A percentile compares a stretch with the other conserved stretches of the same genome.
phyloP scores from a whole-genome alignment of 2,888 invertebrate genomes.

The Pseudolycoriella hygida region DNA sequence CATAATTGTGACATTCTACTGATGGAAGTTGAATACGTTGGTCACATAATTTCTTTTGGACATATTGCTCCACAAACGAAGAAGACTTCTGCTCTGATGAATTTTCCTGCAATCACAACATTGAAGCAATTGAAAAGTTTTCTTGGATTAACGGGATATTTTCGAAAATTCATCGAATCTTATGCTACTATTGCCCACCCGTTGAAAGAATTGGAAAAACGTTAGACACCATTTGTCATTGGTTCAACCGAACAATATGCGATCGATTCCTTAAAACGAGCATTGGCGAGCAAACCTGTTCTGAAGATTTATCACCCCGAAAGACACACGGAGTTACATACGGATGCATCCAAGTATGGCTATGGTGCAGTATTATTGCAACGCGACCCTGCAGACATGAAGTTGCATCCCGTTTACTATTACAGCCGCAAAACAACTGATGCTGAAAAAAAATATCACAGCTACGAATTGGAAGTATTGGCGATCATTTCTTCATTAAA shows the following conservation, averaged over 20 bases:
- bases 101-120: slow-evolving; percentile 12
- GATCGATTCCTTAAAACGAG: slow-evolving; percentile 7
- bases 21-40: slow-evolving; percentile 13
- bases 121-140: slow-evolving; percentile 13
- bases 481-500: background rate
- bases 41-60: slow-evolving; percentile 11
- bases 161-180: slow-evolving; percentile 16
- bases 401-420: slow-evolving; percentile 18
- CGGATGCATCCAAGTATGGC: slow-evolving; percentile 17
- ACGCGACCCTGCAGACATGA: slow-evolving; percentile 11
- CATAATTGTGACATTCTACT: slow-evolving; percentile 14
- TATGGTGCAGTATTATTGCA: slow-evolving; percentile 17
- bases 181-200: slow-evolving; percentile 9
- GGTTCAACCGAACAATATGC: slow-evolving; percentile 6
- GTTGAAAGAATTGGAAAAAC: slow-evolving; percentile 7
- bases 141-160: slow-evolving; percentile 15
- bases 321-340: slow-evolving; percentile 17
- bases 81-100: slow-evolving; percentile 13
- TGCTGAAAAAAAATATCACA: background rate
- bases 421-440: slow-evolving; percentile 14
- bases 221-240: slow-evolving; percentile 8
- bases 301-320: slow-evolving; percentile 17
- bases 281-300: slow-evolving; percentile 12
- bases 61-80: slow-evolving; percentile 12
- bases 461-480: background rate